Evolutionary conservation across 2,797 vertebrate species (phyloP), one percentile per base, ranked within the genome.

Genomic region (Danio kyathit): DNA sequence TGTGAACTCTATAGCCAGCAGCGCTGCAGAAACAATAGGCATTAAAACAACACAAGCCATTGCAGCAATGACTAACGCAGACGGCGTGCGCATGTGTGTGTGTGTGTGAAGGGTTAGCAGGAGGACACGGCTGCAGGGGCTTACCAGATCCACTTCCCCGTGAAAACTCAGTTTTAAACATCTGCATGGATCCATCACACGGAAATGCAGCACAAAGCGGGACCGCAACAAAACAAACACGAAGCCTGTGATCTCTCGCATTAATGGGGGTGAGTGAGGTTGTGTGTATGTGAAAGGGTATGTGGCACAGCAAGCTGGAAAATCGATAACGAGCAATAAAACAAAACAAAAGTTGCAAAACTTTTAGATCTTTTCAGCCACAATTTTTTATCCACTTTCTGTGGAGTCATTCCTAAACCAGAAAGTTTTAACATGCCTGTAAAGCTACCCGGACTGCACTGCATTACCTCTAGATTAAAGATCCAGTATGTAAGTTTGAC

Each of bases 201-300:
- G 11, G 66, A 72, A 54, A 64, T 54, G 44, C 52, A 44, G 57
- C 65, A 74, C 60, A 82, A 75, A 73, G 60, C 54, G 14, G 52
- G 64, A 75, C 84, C 82, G 84, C 86, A 84, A 84, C 72, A 82
- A 81, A 82, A 83, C 75, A 85, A 85, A 83, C 19, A 82, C 41
- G 54, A 12, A 76, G 41, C 40, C 44, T 85, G 52, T 71, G 86
- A 83, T 85, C 83, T 83, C 48, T 46, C 44, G 19, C 44, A 74
- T 52, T 74, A 44, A 67, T 51, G 9, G n/a, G 60, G 56, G 13
- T 12, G 9, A 59, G 17, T 41, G 57, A 19, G 65, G 16, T 21
- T 69, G 52, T 41, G 46, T 54, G 63, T 41, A 40, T 19, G 46
- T 17, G 48, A 29, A 61, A 63, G n/a, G 79, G 40, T 40, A 29